phyloP scores from a whole-genome alignment of 2,888 invertebrate genomes.

The Laothoe populi region DNA sequence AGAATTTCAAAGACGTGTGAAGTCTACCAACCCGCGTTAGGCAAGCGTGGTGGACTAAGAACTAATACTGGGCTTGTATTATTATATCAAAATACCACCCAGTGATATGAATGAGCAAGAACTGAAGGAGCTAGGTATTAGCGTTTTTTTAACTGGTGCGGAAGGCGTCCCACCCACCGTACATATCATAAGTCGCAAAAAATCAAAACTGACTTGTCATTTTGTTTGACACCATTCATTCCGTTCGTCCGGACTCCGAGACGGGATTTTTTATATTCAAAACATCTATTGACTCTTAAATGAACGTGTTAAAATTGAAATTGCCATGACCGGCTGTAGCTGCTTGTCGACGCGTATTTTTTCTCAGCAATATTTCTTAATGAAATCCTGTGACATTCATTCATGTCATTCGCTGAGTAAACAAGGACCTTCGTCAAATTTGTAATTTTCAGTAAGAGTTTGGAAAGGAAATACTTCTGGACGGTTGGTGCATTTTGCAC shows the following conservation, averaged over 20 bases:
- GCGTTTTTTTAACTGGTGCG: conserved; percentile 10
- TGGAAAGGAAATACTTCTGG: conserved; percentile 45
- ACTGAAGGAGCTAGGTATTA: conserved; percentile 6
- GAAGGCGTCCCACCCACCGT: conserved; percentile 39
- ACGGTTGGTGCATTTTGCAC: conserved; percentile 40
- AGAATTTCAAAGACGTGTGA: too few species aligned
- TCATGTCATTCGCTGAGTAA: conserved; percentile 79
- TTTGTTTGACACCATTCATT: conserved; percentile 83
- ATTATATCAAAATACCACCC: conserved; percentile 3
- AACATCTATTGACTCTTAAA: conserved; percentile 35
- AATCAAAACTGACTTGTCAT: conserved; percentile 75
- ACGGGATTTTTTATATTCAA: conserved; percentile 42
- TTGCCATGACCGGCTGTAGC: conserved; percentile 25
- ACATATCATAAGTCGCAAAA: conserved; percentile 67
- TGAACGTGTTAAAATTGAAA: conserved; percentile 41
- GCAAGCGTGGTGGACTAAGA: too few species aligned
- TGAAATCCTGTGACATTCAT: conserved; percentile 76
- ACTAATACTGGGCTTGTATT: too few species aligned
- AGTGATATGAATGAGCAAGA: background rate
- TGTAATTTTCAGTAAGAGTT: conserved; percentile 53
- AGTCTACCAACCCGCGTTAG: too few species aligned
- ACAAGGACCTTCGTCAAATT: conserved; percentile 74
- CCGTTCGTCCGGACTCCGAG: conserved; percentile 63
- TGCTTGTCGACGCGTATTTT: conserved; percentile 40
- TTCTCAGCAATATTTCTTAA: conserved; percentile 74